These are phyloP conservation scores for Archips xylosteana DNA, from an alignment of 2,888 invertebrate species.

Conservation along the genomic window DNA sequence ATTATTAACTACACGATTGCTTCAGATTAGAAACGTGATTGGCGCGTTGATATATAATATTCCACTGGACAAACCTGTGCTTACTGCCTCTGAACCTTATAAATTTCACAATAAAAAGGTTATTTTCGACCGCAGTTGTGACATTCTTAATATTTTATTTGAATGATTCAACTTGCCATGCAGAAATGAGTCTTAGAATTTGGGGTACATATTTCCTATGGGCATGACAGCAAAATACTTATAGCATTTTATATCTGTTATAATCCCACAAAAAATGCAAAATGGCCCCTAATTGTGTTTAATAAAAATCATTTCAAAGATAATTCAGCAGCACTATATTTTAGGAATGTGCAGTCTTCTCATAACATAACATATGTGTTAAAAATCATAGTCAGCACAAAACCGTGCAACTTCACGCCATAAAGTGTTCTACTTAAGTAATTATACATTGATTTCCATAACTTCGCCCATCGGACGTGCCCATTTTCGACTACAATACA, in stretches of 20 bases:
- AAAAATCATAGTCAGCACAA: not conserved
- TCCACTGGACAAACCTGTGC: not conserved
- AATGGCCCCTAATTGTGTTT: no score
- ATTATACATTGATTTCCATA: not conserved
- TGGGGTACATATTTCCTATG: no score
- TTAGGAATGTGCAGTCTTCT: not conserved
- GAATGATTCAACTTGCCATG: no score
- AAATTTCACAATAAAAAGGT: no score
- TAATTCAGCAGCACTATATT: no score
- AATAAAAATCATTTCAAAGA: no score
- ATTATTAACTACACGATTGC: slow-evolving; percentile 17
- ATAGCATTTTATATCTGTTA: no score
- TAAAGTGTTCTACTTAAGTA: not conserved
- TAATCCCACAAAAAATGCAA: no score
- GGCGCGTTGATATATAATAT: not conserved
- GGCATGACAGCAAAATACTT: no score
- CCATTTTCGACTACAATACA: slow-evolving; percentile 21
- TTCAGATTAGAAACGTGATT: not conserved
- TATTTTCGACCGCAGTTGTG: no score
- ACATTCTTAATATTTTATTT: no score
- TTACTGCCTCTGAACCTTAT: not conserved
- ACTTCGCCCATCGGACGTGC: slow-evolving; percentile 13
- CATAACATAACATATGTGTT: not conserved
- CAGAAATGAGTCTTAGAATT: no score
- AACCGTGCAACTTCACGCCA: not conserved